Conservation (phyloP, 2,888 invertebrate species). For the Euproctis similis region DNA sequence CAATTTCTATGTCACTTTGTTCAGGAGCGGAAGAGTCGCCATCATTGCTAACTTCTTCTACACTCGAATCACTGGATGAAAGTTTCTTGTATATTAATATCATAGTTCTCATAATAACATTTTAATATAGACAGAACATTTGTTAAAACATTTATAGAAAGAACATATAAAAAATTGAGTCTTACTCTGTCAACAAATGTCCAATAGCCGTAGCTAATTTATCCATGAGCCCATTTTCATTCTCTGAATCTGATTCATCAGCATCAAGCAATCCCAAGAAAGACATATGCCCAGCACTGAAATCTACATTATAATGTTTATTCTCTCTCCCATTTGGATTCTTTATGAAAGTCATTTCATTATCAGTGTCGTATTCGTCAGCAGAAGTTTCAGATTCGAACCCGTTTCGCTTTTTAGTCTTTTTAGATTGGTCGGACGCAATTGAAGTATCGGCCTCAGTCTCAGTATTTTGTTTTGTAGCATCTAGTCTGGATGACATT, state of each 20-base stretch:
- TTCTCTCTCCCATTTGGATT: constrained; percentile 51
- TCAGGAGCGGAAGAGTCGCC: constrained; percentile 61
- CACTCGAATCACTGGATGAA: constrained; percentile 57
- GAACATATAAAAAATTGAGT: too few species aligned
- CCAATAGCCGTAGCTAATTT: constrained; percentile 83
- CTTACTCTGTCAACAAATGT: constrained; percentile 85
- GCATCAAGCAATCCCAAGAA: constrained; percentile 67
- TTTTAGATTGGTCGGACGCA: constrained; percentile 33
- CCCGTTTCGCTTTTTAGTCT: constrained; percentile 49
- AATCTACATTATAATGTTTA: constrained; percentile 51
- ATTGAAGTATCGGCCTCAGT: constrained; percentile 32
- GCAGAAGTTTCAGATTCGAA: constrained; percentile 76
- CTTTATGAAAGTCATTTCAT: constrained; percentile 77
- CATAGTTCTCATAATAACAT: too few species aligned
- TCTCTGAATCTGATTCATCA: constrained; percentile 85
- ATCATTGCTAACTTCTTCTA: constrained; percentile 55
- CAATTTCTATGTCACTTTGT: constrained; percentile 46
- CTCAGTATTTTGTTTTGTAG: constrained; percentile 33
- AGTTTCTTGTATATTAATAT: too few species aligned
- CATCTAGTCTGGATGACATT: constrained; percentile 61
- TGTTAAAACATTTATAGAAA: too few species aligned
- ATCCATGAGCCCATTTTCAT: constrained; percentile 81
- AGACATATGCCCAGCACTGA: constrained; percentile 63
- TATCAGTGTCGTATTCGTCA: constrained; percentile 75
- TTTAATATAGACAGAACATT: too few species aligned